phyloP scores from a whole-genome alignment of 2,797 vertebrate species.

The Falco peregrinus region DNA sequence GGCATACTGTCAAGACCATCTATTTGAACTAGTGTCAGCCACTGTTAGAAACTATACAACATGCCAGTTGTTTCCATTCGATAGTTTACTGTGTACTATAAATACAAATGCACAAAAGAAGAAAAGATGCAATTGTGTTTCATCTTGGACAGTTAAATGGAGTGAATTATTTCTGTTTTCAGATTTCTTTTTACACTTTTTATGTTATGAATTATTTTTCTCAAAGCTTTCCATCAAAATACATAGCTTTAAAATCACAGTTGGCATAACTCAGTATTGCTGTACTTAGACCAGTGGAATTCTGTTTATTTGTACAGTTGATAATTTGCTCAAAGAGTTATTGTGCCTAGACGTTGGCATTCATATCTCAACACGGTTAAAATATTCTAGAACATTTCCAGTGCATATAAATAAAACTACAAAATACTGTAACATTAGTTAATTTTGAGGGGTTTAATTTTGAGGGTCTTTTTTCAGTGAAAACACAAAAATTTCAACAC shows the following conservation, averaged over 20 bases:
- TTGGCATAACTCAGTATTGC: background rate
- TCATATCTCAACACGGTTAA: background rate
- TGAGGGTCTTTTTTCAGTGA: background rate
- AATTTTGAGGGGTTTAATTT: background rate
- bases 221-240: background rate
- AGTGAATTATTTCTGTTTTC: conserved; percentile 18
- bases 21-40: conserved; percentile 36
- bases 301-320: conserved; percentile 14
- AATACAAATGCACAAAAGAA: conserved; percentile 37
- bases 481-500: background rate
- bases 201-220: background rate
- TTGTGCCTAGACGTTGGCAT: background rate
- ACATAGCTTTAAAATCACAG: background rate
- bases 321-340: background rate
- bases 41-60: conserved; percentile 36
- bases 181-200: background rate
- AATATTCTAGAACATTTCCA: background rate
- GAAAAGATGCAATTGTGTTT: conserved; percentile 34
- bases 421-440: background rate
- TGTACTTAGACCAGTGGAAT: background rate
- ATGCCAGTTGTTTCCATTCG: background rate
- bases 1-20: conserved; percentile 42
- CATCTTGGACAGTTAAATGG: conserved; percentile 24
- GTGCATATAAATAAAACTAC: background rate
- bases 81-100: conserved; percentile 17